Evolutionary conservation across 2,113 vertebrate species (phyloP).

Genomic region (Hyperoodon ampullatus): DNA sequence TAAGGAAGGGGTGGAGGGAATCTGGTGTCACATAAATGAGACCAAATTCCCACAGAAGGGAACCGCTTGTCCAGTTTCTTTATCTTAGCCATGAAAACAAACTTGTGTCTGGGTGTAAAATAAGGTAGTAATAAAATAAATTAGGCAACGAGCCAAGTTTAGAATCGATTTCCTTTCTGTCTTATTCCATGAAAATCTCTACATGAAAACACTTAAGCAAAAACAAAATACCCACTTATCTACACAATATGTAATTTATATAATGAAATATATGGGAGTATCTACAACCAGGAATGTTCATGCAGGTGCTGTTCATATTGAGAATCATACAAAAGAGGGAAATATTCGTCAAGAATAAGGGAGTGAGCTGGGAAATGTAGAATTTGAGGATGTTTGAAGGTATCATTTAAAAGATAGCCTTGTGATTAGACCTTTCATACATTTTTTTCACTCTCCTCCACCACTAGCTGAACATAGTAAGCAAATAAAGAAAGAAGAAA

Average conservation of each 20-base stretch:
- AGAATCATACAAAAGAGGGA: neutral
- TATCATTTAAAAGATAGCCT: neutral
- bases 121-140: conserved; percentile 54
- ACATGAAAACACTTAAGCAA: neutral
- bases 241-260: neutral
- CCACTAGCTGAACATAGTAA: neutral
- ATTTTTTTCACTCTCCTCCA: neutral
- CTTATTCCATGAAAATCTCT: neutral
- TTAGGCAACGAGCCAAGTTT: neutral
- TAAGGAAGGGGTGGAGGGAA: conserved; percentile 66
- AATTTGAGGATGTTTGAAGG: neutral
- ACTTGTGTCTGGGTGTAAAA: conserved; percentile 22
- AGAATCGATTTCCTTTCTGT: neutral
- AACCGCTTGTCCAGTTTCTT: conserved; percentile 50
- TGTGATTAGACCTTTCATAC: neutral
- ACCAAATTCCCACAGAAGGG: conserved; percentile 29
- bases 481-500: neutral
- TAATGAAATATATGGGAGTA: neutral
- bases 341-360: neutral
- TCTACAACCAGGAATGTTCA: neutral
- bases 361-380: neutral
- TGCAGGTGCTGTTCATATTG: neutral
- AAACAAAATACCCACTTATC: neutral
- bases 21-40: conserved; percentile 61
- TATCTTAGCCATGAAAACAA: conserved; percentile 53